Evolutionary conservation across 1,140 invertebrate species (phyloP), one percentile per base, ranked within the genome.

Genomic region (Chymomyza costata): DNA sequence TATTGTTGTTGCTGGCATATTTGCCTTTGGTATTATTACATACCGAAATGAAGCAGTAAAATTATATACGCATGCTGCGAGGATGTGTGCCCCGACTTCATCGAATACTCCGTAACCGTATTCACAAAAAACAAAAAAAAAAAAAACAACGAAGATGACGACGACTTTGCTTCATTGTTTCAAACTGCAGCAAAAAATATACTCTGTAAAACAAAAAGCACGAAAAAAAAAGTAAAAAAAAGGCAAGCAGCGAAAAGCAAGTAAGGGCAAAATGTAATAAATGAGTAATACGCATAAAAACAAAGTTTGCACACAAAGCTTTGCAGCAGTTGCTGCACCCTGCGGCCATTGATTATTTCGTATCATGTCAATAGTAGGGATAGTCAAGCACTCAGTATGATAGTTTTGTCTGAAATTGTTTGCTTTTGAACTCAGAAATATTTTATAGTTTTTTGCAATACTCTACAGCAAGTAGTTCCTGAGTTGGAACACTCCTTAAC

Each of bases 241-340:
- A n/a, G n/a, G n/a, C n/a, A n/a, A n/a, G n/a, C n/a, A n/a, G n/a
- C n/a, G n/a, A n/a, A n/a, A n/a, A n/a, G n/a, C n/a, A n/a, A n/a
- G n/a, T n/a, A n/a, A n/a, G n/a, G n/a, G n/a, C n/a, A n/a, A n/a
- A n/a, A n/a, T n/a, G 65, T 59, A 62, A 68, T 68, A 68, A 68
- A 68, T 68, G 65, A 68, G 65, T 68, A 68, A 68, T 68, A 63
- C 47, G 65, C 45, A 47, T 61, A 61, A 67, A 67, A 66, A 65
- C 62, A 65, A 65, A 65, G 45, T 64, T 65, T 65, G 61, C 60
- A 37, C 60, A 63, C n/a, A n/a, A n/a, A 52, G 38, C 43, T 25
- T 35, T 25, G 18, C 6, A n/a, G 57, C 39, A 43, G 31, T 15
- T 7, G 18, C 10, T 45, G 14, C 15, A 8, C n/a, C 44, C 44